Percentiles rank a stretch among this genome's conserved stretches.
These are phyloP conservation scores for Drosophila peninsularis DNA, from an alignment of 2,888 invertebrate genomes.

Conservation along the genomic window DNA sequence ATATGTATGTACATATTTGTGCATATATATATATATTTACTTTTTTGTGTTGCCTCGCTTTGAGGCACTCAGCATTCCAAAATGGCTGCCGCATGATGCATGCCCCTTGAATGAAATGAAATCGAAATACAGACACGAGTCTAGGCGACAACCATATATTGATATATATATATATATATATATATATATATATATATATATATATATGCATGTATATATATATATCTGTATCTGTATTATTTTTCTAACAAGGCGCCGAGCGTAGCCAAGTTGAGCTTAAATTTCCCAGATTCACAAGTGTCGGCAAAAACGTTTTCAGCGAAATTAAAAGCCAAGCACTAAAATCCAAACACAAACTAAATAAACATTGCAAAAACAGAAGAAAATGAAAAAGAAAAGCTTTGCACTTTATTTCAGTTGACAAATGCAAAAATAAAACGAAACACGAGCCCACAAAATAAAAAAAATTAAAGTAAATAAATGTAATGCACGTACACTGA, in stretches of 20 bases:
- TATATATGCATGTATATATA: not conserved
- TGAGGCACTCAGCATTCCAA: conserved; percentile 36
- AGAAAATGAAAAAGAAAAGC: conserved; percentile 17
- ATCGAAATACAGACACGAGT: conserved; percentile 36
- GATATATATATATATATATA: not conserved
- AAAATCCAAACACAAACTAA: conserved; percentile 23
- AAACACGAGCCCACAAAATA: conserved; percentile 36
- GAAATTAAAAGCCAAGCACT: conserved; percentile 50
- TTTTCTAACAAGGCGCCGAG: conserved; percentile 19
- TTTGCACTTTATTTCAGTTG: conserved; percentile 42
- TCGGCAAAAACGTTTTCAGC: conserved; percentile 31
- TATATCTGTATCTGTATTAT: conserved; percentile 2
- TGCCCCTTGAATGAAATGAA: conserved; percentile 22
- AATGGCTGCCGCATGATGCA: conserved; percentile 41
- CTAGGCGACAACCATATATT: conserved; percentile 14
- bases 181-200: not conserved
- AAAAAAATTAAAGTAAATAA: conserved; percentile 45
- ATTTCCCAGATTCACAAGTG: conserved; percentile 31
- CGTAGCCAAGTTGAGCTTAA: conserved; percentile 14
- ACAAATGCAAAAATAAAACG: conserved; percentile 34
- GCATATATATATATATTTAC: conserved; percentile 9
- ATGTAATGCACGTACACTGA: conserved; percentile 10
- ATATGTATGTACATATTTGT: conserved; percentile 12
- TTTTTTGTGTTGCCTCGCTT: conserved; percentile 14
- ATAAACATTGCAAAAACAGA: conserved; percentile 30